Conservation (phyloP, 2,888 invertebrate species). For the Flexamia atlantica region DNA sequence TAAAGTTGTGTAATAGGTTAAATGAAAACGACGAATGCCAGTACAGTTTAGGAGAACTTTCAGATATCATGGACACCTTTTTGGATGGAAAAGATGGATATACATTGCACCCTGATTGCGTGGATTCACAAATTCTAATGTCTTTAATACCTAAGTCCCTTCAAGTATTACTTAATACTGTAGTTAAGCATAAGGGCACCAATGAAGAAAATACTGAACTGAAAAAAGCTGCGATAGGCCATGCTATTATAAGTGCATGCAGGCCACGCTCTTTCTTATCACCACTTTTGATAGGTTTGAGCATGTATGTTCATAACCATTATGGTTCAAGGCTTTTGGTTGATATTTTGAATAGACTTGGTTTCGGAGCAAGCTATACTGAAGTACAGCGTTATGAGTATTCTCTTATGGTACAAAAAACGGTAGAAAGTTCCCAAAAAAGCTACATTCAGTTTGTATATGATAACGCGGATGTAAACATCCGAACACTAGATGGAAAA, state of each 20-base stretch:
- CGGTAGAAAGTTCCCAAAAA: conserved; percentile 1
- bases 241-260: conserved; percentile 37
- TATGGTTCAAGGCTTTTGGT: conserved; percentile 30
- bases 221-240: conserved; percentile 27
- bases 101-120: conserved; percentile 36
- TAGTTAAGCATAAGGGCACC: conserved; percentile 27
- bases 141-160: conserved; percentile 9
- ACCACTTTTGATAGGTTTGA: conserved; percentile 21
- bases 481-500: conserved; percentile 41
- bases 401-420: conserved; percentile 22
- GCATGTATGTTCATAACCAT: conserved; percentile 26
- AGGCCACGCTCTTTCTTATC: conserved; percentile 37
- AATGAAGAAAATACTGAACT: conserved; percentile 24
- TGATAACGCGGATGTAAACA: conserved; percentile 22
- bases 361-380: conserved; percentile 27
- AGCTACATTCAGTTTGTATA: conserved; percentile 24
- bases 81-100: conserved; percentile 18
- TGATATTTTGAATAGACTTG: conserved; percentile 25
- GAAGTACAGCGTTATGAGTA: conserved; percentile 32
- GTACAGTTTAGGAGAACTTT: conserved; percentile 45
- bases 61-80: conserved; percentile 44
- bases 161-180: conserved; percentile 27
- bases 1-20: conserved; percentile 47
- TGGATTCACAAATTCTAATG: background rate
- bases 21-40: conserved; percentile 36